Conservation (phyloP, 1,140 invertebrate species). For the Monochamus saltuarius region DNA sequence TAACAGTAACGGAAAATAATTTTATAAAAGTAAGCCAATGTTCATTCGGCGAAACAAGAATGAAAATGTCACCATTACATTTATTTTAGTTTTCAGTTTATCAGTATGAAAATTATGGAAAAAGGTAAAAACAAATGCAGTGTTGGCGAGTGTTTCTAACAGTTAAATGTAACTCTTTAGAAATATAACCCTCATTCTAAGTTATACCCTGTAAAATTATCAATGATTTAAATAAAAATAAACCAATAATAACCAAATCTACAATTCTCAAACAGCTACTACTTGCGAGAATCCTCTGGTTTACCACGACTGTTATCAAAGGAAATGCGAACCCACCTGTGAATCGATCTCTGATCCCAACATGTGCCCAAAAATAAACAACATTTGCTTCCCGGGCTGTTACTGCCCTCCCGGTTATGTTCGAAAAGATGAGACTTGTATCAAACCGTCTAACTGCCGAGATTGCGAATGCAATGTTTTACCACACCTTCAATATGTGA, state of each 20-base stretch:
- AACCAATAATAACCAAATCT: constrained; percentile 7
- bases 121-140: too few relatives aligned
- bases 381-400: constrained; percentile 77
- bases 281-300: constrained; percentile 70
- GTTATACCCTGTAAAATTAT: too few relatives aligned
- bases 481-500: constrained; percentile 70
- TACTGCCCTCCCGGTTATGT: constrained; percentile 77
- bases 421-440: constrained; percentile 66
- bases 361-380: constrained; percentile 60
- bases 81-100: too few relatives aligned
- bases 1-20: too few relatives aligned
- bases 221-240: too few relatives aligned
- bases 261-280: constrained; percentile 55
- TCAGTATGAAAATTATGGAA: too few relatives aligned
- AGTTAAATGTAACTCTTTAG: too few relatives aligned
- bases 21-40: too few relatives aligned
- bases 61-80: too few relatives aligned
- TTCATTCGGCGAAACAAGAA: too few relatives aligned
- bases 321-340: constrained; percentile 72
- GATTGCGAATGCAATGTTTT: constrained; percentile 77
- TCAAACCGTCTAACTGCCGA: constrained; percentile 69
- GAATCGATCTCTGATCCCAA: constrained; percentile 60
- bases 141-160: too few relatives aligned
- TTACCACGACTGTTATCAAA: constrained; percentile 76
- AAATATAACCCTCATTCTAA: too few relatives aligned